phyloP scores from a whole-genome alignment of 2,888 invertebrate species.

The Heliothis peltigera region DNA sequence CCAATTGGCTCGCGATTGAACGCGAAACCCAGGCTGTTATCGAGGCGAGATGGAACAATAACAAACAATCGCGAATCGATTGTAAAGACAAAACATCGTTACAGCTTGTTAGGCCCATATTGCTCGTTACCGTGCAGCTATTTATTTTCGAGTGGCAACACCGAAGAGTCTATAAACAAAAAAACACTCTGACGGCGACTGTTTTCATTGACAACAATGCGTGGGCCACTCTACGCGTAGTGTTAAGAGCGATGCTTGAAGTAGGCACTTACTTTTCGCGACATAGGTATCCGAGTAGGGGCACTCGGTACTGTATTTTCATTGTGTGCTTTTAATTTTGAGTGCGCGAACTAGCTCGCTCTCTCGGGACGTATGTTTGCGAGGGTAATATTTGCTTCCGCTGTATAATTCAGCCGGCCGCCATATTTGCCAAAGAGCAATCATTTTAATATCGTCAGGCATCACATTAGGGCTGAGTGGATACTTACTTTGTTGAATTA shows the following conservation, averaged over 20 bases:
- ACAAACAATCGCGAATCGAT: constrained; percentile 80
- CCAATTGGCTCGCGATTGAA: constrained; percentile 64
- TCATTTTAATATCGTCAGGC: constrained; percentile 91
- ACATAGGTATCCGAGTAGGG: constrained; percentile 87
- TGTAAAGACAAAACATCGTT: constrained; percentile 84
- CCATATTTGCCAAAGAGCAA: constrained; percentile 91
- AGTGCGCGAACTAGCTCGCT: constrained; percentile 91
- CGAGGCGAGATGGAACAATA: constrained; percentile 72
- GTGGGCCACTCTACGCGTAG: constrained; percentile 75
- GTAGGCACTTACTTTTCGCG: constrained; percentile 88
- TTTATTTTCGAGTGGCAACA: constrained; percentile 89
- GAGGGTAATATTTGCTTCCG: constrained; percentile 91
- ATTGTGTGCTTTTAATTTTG: constrained; percentile 92
- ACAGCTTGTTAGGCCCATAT: constrained; percentile 85
- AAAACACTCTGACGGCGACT: constrained; percentile 87
- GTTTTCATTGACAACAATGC: constrained; percentile 89
- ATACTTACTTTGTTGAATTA: constrained; percentile 82
- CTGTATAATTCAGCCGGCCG: constrained; percentile 91
- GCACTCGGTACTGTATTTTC: constrained; percentile 89
- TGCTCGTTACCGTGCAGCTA: constrained; percentile 86
- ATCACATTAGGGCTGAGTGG: constrained; percentile 87
- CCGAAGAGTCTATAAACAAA: constrained; percentile 89
- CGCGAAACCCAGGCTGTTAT: constrained; percentile 66
- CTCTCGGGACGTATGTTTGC: constrained; percentile 90
- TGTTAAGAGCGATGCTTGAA: constrained; percentile 86